phyloP scores from a whole-genome alignment of 2,888 invertebrate genomes.

The Epinotia ramella region DNA sequence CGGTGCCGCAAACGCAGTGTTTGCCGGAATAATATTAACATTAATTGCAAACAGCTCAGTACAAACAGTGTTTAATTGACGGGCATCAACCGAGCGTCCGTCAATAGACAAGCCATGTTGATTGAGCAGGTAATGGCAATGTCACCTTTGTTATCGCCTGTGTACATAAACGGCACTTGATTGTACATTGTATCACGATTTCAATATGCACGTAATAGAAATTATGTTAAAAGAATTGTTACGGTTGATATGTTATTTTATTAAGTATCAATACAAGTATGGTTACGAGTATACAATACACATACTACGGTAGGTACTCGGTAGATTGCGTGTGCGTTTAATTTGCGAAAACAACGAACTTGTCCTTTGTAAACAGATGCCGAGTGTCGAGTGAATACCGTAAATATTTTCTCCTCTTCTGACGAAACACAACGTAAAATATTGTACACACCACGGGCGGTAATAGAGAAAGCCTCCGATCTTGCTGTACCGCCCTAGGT shows the following conservation, averaged over 20 bases:
- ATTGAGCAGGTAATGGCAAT: conserved; percentile 51
- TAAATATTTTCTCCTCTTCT: not conserved
- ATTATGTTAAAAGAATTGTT: conserved; percentile 10
- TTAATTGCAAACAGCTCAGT: conserved; percentile 23
- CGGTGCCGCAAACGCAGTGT: conserved; percentile 8
- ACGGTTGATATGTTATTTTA: conserved; percentile 8
- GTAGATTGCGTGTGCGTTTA: not conserved
- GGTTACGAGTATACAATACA: no score
- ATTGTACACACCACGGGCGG: no score
- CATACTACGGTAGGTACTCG: no score
- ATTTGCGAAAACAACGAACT: not conserved
- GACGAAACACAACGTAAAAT: not conserved
- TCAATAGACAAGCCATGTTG: conserved; percentile 49
- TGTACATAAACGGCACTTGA: conserved; percentile 29
- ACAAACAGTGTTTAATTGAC: conserved; percentile 42
- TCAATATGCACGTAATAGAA: conserved; percentile 14
- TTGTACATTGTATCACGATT: conserved; percentile 31
- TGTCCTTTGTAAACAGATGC: not conserved
- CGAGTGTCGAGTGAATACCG: no score
- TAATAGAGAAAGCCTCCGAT: no score
- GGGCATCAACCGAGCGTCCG: conserved; percentile 50
- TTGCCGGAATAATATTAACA: conserved; percentile 32
- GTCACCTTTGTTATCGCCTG: conserved; percentile 59
- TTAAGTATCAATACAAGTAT: not conserved
- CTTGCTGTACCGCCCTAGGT: no score